Conservation (phyloP, 2,888 invertebrate genomes). For the Idaea aversata region DNA sequence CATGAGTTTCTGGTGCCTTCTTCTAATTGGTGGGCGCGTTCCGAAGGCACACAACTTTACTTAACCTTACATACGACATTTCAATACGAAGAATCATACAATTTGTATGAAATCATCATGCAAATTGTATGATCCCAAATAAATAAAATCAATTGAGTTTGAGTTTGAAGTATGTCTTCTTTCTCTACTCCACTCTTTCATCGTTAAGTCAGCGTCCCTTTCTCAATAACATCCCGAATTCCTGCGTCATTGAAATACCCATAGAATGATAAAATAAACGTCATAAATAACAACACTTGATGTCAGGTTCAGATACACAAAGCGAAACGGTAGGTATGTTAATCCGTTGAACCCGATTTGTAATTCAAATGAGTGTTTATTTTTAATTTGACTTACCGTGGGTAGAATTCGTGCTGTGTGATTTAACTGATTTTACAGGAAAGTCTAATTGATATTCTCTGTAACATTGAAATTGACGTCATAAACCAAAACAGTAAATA, state of each 20-base stretch:
- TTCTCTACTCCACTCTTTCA: background rate
- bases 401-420: constrained; percentile 5
- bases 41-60: too few relatives aligned
- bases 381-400: constrained; percentile 12
- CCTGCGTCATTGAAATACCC: background rate
- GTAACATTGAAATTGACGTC: background rate
- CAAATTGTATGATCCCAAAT: too few relatives aligned
- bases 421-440: constrained; percentile 6
- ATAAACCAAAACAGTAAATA: background rate
- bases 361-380: constrained; percentile 19
- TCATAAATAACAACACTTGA: background rate
- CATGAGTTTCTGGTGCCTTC: too few relatives aligned
- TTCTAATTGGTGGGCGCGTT: too few relatives aligned
- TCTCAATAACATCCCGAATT: background rate
- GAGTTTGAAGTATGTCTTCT: background rate
- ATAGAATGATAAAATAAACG: background rate
- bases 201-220: background rate
- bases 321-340: background rate
- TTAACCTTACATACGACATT: too few relatives aligned
- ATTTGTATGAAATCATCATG: too few relatives aligned
- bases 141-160: background rate
- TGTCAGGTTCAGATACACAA: constrained; percentile 11
- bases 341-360: constrained; percentile 11
- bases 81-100: too few relatives aligned
- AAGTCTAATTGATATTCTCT: constrained; percentile 5